phyloP scores from a whole-genome alignment of 2,797 vertebrate species.

The Myotis pilosus region DNA sequence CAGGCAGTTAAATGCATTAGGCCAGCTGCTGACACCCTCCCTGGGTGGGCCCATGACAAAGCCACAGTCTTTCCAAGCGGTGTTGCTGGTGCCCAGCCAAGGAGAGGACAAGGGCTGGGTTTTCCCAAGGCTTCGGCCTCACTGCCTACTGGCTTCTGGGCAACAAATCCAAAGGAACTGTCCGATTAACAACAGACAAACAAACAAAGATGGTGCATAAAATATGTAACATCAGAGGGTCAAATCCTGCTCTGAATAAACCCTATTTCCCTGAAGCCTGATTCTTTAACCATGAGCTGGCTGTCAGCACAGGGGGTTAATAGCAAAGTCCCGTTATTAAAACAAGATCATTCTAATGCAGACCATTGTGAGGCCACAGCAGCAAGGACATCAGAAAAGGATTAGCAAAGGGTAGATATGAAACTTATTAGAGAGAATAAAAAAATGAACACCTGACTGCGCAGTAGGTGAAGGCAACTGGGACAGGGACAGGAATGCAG shows the following conservation, averaged over 20 bases:
- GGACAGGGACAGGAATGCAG: no score
- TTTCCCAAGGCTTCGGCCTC: not conserved
- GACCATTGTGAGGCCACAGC: not conserved
- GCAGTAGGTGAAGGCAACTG: not conserved
- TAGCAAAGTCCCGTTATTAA: not conserved
- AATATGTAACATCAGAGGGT: not conserved
- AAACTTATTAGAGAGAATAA: not conserved
- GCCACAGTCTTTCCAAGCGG: slow-evolving; percentile 47
- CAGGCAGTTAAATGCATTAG: slow-evolving; percentile 75
- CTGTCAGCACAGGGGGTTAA: not conserved
- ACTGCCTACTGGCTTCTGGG: not conserved
- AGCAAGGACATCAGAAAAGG: not conserved
- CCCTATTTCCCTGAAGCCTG: not conserved
- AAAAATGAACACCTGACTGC: not conserved
- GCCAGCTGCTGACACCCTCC: slow-evolving; percentile 80
- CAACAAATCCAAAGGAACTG: not conserved
- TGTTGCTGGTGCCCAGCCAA: not conserved
- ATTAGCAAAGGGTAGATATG: not conserved
- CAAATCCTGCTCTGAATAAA: not conserved
- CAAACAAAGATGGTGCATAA: not conserved
- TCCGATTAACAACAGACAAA: slow-evolving; percentile 26
- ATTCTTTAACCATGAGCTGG: not conserved
- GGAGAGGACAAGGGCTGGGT: not conserved
- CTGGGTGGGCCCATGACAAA: slow-evolving; percentile 59
- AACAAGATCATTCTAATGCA: not conserved